Conservation (phyloP, 2,797 vertebrate species). For the Sebastes reedi region DNA sequence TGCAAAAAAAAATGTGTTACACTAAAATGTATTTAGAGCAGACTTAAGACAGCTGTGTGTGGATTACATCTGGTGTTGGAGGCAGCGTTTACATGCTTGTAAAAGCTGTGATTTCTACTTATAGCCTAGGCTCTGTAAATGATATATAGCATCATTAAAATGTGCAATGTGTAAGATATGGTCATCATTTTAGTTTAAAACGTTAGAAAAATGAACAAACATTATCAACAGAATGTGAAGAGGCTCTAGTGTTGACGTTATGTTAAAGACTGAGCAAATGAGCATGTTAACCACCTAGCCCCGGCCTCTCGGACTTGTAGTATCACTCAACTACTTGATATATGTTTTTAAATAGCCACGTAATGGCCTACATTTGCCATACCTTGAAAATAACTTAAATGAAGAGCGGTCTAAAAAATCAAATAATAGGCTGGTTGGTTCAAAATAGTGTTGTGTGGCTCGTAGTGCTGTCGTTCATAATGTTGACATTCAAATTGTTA, state of each 20-base stretch:
- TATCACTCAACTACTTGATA: no score
- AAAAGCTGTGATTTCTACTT: neutral
- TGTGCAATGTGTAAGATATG: neutral
- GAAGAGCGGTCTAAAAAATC: rapidly evolving
- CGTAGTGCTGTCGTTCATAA: no score
- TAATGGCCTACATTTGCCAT: no score
- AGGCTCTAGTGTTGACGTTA: neutral
- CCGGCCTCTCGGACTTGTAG: neutral
- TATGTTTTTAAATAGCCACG: no score
- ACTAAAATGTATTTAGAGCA: neutral
- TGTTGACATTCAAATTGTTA: no score
- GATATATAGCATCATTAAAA: neutral
- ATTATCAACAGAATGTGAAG: no score
- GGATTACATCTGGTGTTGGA: neutral
- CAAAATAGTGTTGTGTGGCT: no score
- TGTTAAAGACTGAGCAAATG: neutral
- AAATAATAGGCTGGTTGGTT: no score
- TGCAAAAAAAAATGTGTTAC: neutral
- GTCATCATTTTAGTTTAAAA: neutral
- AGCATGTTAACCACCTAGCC: neutral
- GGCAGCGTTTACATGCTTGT: neutral
- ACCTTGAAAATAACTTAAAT: no score
- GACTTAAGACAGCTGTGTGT: neutral
- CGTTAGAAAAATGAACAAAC: neutral
- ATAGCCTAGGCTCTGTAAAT: neutral